Conservation (phyloP, 1,140 invertebrate genomes). For the Drosophila bocqueti region DNA sequence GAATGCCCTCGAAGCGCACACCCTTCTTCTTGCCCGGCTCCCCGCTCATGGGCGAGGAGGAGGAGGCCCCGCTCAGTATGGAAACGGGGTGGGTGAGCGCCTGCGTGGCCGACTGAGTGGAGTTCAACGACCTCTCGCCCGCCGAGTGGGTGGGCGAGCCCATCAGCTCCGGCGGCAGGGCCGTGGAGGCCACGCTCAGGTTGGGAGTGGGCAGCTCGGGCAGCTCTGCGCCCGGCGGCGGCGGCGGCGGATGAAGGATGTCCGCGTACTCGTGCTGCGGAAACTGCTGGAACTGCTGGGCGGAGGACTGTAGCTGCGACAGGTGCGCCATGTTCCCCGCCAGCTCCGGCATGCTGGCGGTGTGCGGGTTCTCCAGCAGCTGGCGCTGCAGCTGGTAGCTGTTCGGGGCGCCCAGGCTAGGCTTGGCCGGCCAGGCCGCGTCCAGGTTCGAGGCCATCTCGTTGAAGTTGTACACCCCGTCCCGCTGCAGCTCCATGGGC, state of each 20-base stretch:
- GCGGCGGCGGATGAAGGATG: slow-evolving; percentile 63
- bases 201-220: slow-evolving; percentile 81
- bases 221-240: slow-evolving; percentile 53
- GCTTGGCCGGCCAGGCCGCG: slow-evolving; percentile 74
- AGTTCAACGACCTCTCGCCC: slow-evolving; percentile 69
- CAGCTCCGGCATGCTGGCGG: slow-evolving; percentile 80
- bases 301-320: slow-evolving; percentile 48
- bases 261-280: slow-evolving; percentile 71
- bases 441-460: slow-evolving; percentile 82
- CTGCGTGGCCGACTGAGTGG: slow-evolving; percentile 69
- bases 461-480: slow-evolving; percentile 81
- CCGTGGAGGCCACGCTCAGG: slow-evolving; percentile 79
- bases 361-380: slow-evolving; percentile 72
- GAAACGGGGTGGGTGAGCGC: slow-evolving; percentile 70
- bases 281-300: slow-evolving; percentile 53
- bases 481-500: slow-evolving; percentile 78
- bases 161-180: slow-evolving; percentile 77
- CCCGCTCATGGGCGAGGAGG: slow-evolving; percentile 81
- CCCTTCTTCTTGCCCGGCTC: slow-evolving; percentile 79
- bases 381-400: slow-evolving; percentile 76
- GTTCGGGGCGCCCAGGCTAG: slow-evolving; percentile 52
- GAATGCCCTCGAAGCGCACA: slow-evolving; percentile 83
- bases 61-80: slow-evolving; percentile 75
- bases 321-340: slow-evolving; percentile 29
- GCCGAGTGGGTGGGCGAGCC: slow-evolving; percentile 77